Evolutionary conservation across 2,113 vertebrate genomes (phyloP).

Genomic region (Tachycineta bicolor): DNA sequence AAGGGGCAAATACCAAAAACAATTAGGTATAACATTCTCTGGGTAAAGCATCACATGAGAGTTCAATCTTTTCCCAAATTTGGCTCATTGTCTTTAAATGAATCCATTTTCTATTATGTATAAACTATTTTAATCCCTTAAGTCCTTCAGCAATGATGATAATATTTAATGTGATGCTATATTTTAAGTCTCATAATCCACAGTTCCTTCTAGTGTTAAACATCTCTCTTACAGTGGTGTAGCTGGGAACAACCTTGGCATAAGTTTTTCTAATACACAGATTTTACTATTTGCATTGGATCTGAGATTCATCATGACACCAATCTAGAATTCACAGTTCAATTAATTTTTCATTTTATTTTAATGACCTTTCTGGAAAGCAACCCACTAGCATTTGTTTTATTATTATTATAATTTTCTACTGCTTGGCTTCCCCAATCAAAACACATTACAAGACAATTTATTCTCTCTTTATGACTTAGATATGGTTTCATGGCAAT

Average conservation of each 20-base stretch:
- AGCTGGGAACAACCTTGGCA: not conserved
- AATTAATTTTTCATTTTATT: constrained; percentile 58
- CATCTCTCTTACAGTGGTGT: not conserved
- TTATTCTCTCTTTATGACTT: not conserved
- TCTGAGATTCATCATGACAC: not conserved
- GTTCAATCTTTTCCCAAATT: not conserved
- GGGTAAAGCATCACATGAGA: not conserved
- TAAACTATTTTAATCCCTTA: constrained; percentile 25
- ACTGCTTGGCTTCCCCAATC: not conserved
- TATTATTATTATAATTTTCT: constrained; percentile 19
- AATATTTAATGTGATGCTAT: not conserved
- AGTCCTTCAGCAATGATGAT: not conserved
- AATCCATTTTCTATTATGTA: not conserved
- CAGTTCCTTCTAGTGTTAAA: not conserved
- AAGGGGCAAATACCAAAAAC: not conserved
- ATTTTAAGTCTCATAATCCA: not conserved
- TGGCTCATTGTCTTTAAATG: constrained; percentile 12
- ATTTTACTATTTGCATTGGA: constrained; percentile 11
- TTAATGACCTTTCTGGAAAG: constrained; percentile 19
- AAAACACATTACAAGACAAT: not conserved
- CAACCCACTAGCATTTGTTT: constrained; percentile 10
- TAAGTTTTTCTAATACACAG: not conserved
- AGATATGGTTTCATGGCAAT: not conserved
- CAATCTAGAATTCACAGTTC: constrained; percentile 11
- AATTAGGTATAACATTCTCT: not conserved